Conservation (phyloP, 2,113 vertebrate species). For the Eptesicus fuscus region DNA sequence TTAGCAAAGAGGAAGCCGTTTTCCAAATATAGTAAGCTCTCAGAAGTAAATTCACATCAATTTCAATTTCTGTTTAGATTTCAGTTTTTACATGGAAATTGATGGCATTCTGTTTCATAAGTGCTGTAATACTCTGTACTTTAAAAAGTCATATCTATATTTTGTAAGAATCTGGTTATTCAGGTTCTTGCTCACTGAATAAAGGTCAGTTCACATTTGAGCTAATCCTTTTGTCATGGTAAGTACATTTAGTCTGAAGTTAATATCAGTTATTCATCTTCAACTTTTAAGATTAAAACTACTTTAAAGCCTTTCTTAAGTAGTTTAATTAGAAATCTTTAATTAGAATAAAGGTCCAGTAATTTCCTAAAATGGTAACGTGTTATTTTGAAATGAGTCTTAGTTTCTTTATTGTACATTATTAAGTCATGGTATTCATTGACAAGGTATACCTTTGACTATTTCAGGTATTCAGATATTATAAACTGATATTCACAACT, state of each 20-base stretch:
- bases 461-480: not conserved
- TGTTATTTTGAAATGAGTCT: not conserved
- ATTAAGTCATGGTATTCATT: conserved; percentile 27
- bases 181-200: not conserved
- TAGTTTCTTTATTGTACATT: conserved; percentile 11
- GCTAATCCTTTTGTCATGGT: not conserved
- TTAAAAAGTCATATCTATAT: not conserved
- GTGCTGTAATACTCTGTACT: not conserved
- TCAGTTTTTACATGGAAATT: conserved; percentile 33
- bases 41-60: conserved; percentile 44
- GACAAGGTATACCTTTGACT: not conserved
- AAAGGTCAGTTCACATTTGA: conserved; percentile 6
- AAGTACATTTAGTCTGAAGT: conserved; percentile 19
- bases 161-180: conserved; percentile 3
- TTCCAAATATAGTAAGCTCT: conserved; percentile 34
- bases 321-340: conserved; percentile 22
- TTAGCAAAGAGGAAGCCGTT: conserved; percentile 43
- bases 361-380: not conserved
- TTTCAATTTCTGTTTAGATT: conserved; percentile 39
- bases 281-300: conserved; percentile 37
- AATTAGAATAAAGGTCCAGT: not conserved
- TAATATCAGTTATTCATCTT: not conserved
- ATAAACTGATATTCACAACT: conserved; percentile 12
- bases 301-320: not conserved
- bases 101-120: not conserved